Evolutionary conservation across 2,888 invertebrate genomes (phyloP), one percentile per base, ranked within the genome.

Genomic region (Cylloceria caligata): DNA sequence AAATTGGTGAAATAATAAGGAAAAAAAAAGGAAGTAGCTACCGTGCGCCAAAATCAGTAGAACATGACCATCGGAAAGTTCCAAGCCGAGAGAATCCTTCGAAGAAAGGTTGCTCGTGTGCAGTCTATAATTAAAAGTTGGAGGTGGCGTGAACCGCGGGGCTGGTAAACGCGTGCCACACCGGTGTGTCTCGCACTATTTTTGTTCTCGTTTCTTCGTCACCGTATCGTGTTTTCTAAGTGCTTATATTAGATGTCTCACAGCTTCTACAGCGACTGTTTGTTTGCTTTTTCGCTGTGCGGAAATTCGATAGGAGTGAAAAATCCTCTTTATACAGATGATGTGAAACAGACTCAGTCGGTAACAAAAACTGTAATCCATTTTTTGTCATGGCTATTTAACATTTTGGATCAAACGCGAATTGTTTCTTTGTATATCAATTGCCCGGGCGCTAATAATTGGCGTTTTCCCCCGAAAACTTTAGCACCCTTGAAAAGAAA

Each of bases 71-170:
- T 68, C 60, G 60, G 68, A 24, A 16, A 64, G 24, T 16, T 13
- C n/a, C 39, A 16, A 30, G 30, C 11, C 55, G 62, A 57, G 57
- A 42, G 62, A 81, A 78, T 77, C 69, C 81, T 78, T 81, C 77
- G 69, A 68, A 52, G 73, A 81, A 74, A 78, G 81, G 73, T 81
- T 78, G 78, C 57, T 52, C 64, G 68, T 42, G 60, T 62, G 27
- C 30, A 1, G 73, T 74, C 81, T 81, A 81, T 81, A 81, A 78
- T 81, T 81, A 81, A 77, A 77, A 77, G 68, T 81, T 49, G 77
- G 69, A 81, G 81, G 69, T 74, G 77, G 68, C 57, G 27, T 7
- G 34, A 62, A 24, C 47, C 68, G 57, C 39, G 67, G 64, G 45
- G 24, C 69, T 24, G 27, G 36, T 19, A 16, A 68, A 72, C 77